These are phyloP conservation scores for Phengaris alcon DNA, from an alignment of 2,888 invertebrate genomes.

Conservation along the genomic window DNA sequence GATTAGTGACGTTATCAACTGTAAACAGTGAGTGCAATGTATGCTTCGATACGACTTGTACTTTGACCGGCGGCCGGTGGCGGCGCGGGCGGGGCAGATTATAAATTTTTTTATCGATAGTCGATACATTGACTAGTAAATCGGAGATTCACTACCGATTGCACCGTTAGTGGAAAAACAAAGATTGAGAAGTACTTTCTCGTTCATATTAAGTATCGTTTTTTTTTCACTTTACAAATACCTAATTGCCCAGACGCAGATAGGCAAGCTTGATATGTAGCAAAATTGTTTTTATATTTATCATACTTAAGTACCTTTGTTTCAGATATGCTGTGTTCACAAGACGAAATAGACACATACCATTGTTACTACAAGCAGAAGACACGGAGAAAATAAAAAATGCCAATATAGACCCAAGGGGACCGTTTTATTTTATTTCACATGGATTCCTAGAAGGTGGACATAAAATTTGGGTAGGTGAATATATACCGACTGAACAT, in stretches of 20 bases:
- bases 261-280: too few relatives aligned
- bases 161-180: not conserved
- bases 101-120: not conserved
- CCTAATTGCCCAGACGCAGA: too few relatives aligned
- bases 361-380: constrained; percentile 83
- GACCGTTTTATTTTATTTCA: constrained; percentile 86
- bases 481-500: constrained; percentile 4
- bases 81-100: not conserved
- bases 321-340: constrained; percentile 74
- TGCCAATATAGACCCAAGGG: constrained; percentile 81
- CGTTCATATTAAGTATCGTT: not conserved
- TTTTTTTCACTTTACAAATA: too few relatives aligned
- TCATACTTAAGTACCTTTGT: constrained; percentile 36
- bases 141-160: not conserved
- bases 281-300: too few relatives aligned
- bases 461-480: constrained; percentile 86
- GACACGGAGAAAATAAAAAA: constrained; percentile 81
- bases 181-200: not conserved
- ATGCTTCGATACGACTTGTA: constrained; percentile 47
- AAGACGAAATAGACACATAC: constrained; percentile 80
- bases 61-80: constrained; percentile 33
- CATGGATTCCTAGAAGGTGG: constrained; percentile 94
- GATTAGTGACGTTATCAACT: constrained; percentile 49
- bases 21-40: constrained; percentile 39
- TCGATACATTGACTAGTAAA: not conserved